Evolutionary conservation across 2,797 vertebrate genomes (phyloP).

Genomic region (Vireo griseus): DNA sequence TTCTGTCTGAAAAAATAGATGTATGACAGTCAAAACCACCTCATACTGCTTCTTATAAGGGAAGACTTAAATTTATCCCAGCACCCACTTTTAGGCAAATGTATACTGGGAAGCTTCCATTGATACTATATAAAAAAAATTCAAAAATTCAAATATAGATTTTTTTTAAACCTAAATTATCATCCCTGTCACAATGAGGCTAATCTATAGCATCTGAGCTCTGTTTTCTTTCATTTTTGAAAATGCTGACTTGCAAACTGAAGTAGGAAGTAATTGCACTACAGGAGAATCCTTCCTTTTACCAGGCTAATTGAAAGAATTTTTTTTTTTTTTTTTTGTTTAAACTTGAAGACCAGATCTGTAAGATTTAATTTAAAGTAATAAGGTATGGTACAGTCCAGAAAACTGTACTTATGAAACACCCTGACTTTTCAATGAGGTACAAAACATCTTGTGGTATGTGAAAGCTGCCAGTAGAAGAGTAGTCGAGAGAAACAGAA

Average conservation of each 20-base stretch:
- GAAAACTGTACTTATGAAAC: slow-evolving; percentile 35
- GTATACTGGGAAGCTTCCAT: neutral
- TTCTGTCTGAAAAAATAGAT: neutral
- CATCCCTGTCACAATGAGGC: neutral
- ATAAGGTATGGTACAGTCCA: slow-evolving; percentile 19
- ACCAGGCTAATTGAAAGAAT: neutral
- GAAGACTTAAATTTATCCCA: neutral
- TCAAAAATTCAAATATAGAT: neutral
- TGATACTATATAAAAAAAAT: neutral
- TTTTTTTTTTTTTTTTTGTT: neutral
- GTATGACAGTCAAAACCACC: neutral
- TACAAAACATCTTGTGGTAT: neutral
- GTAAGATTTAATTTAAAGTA: neutral
- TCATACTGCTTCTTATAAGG: neutral
- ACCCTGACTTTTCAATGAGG: slow-evolving; percentile 2
- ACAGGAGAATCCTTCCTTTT: neutral
- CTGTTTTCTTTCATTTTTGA: neutral
- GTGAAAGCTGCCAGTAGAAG: slow-evolving; percentile 8
- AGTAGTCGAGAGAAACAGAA: slow-evolving; percentile 10
- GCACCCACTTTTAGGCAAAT: neutral
- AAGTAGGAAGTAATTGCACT: neutral
- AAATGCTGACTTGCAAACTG: neutral
- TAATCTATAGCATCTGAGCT: neutral
- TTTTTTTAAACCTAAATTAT: neutral
- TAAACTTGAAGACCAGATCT: neutral